Evolutionary conservation across 2,888 invertebrate genomes (phyloP).

Genomic region (Pandemis heparana): DNA sequence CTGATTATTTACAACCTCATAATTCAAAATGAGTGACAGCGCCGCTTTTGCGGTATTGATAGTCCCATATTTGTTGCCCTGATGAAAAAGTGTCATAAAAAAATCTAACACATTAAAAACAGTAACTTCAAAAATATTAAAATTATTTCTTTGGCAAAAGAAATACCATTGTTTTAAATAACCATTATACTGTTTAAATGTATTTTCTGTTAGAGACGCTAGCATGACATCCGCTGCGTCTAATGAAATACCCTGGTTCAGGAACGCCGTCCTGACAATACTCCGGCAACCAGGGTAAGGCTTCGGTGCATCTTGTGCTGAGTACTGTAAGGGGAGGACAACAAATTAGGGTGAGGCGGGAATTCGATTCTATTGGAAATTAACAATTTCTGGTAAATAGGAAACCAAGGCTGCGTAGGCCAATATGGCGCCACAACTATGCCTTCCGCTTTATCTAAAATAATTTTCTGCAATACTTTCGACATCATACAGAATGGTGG

Average conservation of each 20-base stretch:
- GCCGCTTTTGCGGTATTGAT: slow-evolving; percentile 4
- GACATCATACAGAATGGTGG: slow-evolving; percentile 4
- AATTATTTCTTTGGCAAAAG: too few species aligned
- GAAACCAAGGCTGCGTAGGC: too few species aligned
- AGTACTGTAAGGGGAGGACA: slow-evolving; percentile 1
- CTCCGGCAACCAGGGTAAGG: neutral
- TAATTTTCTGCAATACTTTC: neutral
- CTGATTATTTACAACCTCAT: neutral
- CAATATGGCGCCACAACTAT: too few species aligned
- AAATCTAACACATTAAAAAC: neutral
- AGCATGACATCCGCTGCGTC: too few species aligned
- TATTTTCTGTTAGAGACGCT: too few species aligned
- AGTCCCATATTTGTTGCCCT: slow-evolving; percentile 2
- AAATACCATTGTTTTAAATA: too few species aligned
- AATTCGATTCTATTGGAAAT: too few species aligned
- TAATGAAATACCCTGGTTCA: neutral
- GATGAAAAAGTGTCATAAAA: neutral
- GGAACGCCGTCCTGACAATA: slow-evolving; percentile 7
- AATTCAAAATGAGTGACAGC: neutral
- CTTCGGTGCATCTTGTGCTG: slow-evolving; percentile 1
- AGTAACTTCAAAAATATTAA: neutral
- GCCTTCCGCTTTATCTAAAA: neutral
- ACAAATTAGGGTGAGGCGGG: neutral
- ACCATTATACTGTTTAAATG: too few species aligned
- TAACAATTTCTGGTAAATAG: too few species aligned